These are phyloP conservation scores for Gymnopithys bicolor DNA, from an alignment of 2,797 vertebrate genomes.

Conservation along the genomic window DNA sequence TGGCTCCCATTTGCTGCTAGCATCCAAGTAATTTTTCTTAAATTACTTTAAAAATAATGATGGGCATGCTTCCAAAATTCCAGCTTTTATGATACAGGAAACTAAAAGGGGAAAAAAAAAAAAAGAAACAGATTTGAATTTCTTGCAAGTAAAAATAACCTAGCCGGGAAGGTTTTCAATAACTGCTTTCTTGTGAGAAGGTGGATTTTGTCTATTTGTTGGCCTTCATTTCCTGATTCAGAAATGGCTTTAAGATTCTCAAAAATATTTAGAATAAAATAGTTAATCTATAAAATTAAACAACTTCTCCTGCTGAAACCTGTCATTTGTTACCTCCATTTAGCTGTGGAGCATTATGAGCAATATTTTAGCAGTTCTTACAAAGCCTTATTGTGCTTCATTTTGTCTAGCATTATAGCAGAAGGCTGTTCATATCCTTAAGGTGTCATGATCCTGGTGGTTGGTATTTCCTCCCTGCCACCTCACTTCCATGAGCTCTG, in stretches of 20 bases:
- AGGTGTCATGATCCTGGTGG: not conserved
- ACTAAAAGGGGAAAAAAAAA: not conserved
- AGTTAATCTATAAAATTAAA: not conserved
- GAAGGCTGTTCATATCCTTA: not conserved
- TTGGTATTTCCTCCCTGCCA: not conserved
- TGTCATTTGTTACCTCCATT: not conserved
- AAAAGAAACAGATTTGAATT: not conserved
- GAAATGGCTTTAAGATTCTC: not conserved
- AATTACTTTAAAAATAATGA: conserved; percentile 15
- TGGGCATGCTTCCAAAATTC: conserved; percentile 11
- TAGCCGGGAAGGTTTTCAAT: not conserved
- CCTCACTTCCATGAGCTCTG: not conserved
- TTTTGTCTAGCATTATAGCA: not conserved
- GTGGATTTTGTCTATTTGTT: not conserved
- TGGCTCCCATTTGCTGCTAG: not conserved
- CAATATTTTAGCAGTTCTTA: not conserved
- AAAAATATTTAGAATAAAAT: not conserved
- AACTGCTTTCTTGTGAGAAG: not conserved
- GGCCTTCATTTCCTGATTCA: not conserved
- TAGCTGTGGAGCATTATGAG: not conserved
- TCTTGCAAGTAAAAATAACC: not conserved
- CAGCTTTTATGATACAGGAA: not conserved
- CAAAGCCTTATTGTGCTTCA: not conserved
- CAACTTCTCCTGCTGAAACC: not conserved
- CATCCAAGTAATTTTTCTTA: not conserved